phyloP scores from a whole-genome alignment of 2,888 invertebrate species.

The Hirudinaria manillensis region DNA sequence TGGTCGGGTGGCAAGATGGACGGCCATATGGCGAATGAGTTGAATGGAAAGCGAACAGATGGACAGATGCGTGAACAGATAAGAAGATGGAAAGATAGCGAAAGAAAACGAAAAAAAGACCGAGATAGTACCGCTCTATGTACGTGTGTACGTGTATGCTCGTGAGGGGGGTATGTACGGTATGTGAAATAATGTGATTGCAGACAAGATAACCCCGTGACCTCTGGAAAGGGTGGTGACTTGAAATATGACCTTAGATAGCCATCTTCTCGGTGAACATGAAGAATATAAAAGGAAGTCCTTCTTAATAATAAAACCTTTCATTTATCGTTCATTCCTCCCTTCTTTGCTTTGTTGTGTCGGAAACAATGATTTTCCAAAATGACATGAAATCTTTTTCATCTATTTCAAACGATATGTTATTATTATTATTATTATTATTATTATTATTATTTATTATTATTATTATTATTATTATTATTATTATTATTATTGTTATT shows the following conservation, averaged over 20 bases:
- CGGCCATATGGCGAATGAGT: not conserved
- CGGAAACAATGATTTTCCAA: too few relatives aligned
- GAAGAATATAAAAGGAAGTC: too few relatives aligned
- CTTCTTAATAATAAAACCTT: too few relatives aligned
- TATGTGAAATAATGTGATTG: slow-evolving; percentile 14
- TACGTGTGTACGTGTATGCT: not conserved
- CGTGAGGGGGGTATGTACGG: not conserved
- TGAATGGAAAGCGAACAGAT: slow-evolving; percentile 6
- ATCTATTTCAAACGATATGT: too few relatives aligned
- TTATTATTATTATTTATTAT: too few relatives aligned
- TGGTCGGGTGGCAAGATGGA: not conserved
- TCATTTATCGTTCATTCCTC: too few relatives aligned
- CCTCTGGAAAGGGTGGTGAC: not conserved
- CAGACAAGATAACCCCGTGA: not conserved
- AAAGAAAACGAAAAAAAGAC: not conserved
- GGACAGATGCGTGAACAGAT: not conserved
- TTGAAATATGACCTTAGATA: slow-evolving; percentile 3
- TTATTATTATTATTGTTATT: too few relatives aligned
- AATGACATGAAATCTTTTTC: too few relatives aligned
- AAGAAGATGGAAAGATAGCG: not conserved
- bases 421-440: too few relatives aligned
- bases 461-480: too few relatives aligned
- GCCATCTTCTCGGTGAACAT: not conserved
- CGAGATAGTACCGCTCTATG: not conserved
- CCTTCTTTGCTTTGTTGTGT: too few relatives aligned